Evolutionary conservation across 2,797 vertebrate genomes (phyloP), one percentile per base, ranked within the genome.

Genomic region (Micrastur ruficollis): DNA sequence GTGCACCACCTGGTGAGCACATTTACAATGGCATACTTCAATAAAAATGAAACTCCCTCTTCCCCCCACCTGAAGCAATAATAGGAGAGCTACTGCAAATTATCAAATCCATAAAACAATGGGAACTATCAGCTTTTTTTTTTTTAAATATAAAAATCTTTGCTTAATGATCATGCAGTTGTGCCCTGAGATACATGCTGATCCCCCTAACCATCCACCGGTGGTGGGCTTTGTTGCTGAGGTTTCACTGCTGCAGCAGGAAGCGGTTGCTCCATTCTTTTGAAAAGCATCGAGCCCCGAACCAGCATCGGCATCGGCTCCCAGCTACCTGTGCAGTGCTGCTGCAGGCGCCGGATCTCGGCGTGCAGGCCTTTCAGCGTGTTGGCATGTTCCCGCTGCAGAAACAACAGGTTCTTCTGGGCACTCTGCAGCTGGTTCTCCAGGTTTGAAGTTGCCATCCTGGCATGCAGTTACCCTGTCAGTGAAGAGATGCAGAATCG

Each of bases 401-500:
- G 99, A 93, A 99, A 99, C n/a, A 99, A 96, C 91, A 99, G 98
- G 96, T 99, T 99, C 95, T 99, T 99, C 98, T 99, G 99, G 14
- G 99, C 99, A 1, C 99, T 99, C 76, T 99, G 99, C 82, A 99
- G 97, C 98, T 99, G 99, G 96, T 99, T 99, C 98, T 99, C 99
- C 98, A 99, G 98, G 94, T 98, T 99, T 49, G 98, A 97, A 8
- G 99, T 97, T 22, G 99, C 99, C 99, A 99, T 99, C 97, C 96
- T 98, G 97, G 84, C 89, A 86, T 68, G 70, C 92, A 72, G 95
- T 8, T 23, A 62, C 94, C 96, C 98, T 98, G 96, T 1, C 38
- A 68, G 81, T 16, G 47, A 55, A 82, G 50, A 95, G 25, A 86
- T 4, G 9, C 0, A 27, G 46, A 53, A 27, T 3, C 29, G 55